Percentiles rank a stretch among this genome's conserved stretches.
Evolutionary conservation across 2,888 invertebrate species (phyloP).

Genomic region (Lapara coniferarum): DNA sequence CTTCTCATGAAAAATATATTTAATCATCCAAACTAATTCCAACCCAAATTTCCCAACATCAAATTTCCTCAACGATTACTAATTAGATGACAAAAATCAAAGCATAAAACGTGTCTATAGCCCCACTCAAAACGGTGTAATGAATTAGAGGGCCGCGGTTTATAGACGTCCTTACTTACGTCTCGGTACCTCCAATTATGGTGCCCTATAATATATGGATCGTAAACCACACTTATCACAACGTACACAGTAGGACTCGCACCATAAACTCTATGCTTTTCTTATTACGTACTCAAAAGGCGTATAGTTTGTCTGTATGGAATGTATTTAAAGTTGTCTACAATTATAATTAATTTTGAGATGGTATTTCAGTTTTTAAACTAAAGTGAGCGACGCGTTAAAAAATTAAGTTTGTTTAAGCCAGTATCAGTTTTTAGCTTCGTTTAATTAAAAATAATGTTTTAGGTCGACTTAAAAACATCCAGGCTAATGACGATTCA

Average conservation of each 20-base stretch:
- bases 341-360: not conserved
- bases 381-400: too few species aligned
- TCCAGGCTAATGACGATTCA: too few species aligned
- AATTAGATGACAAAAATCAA: not conserved
- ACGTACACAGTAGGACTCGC: slow-evolving; percentile 59
- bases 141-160: slow-evolving; percentile 47
- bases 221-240: slow-evolving; percentile 74
- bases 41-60: not conserved
- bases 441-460: too few species aligned
- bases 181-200: slow-evolving; percentile 60
- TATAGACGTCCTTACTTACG: slow-evolving; percentile 40
- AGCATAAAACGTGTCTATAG: not conserved
- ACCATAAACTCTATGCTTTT: slow-evolving; percentile 54
- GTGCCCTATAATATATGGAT: slow-evolving; percentile 64
- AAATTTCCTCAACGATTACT: not conserved
- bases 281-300: slow-evolving; percentile 14
- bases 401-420: too few species aligned
- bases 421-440: too few species aligned
- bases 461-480: too few species aligned
- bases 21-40: not conserved
- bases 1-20: not conserved
- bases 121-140: slow-evolving; percentile 34
- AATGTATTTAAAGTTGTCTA: not conserved
- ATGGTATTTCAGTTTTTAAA: too few species aligned
- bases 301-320: not conserved